Conservation (phyloP, 2,797 vertebrate species). For the Macroramphosus scolopax region DNA sequence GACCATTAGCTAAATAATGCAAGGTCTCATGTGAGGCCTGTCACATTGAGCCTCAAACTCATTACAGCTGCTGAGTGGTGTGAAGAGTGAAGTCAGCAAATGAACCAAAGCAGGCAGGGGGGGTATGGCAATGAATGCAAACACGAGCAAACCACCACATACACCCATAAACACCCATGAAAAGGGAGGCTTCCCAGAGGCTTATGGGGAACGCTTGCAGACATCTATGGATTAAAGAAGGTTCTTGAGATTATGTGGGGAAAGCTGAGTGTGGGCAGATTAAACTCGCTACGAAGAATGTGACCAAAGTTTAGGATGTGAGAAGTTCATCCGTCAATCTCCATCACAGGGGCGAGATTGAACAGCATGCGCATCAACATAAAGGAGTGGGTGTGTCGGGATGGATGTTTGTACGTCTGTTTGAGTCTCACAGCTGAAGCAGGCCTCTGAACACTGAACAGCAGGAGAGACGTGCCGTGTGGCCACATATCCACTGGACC, state of each 20-base stretch:
- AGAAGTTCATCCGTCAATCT: slow-evolving; percentile 40
- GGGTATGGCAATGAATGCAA: slow-evolving; percentile 7
- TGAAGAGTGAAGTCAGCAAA: slow-evolving; percentile 39
- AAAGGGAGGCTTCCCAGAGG: slow-evolving; percentile 11
- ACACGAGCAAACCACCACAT: slow-evolving; percentile 16
- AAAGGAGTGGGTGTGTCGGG: neutral
- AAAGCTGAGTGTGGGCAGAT: slow-evolving; percentile 38
- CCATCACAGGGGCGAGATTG: slow-evolving; percentile 7
- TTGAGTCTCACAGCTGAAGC: neutral
- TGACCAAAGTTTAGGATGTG: slow-evolving; percentile 34
- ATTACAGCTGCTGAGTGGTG: slow-evolving; percentile 30
- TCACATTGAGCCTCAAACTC: slow-evolving; percentile 31
- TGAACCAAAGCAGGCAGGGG: neutral
- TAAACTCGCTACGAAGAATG: slow-evolving; percentile 42
- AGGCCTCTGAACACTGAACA: slow-evolving; percentile 17
- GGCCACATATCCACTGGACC: slow-evolving; percentile 22
- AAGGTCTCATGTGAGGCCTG: slow-evolving; percentile 34
- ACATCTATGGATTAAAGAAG: slow-evolving; percentile 49
- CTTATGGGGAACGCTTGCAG: slow-evolving; percentile 31
- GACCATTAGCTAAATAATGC: slow-evolving; percentile 70
- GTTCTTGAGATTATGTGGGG: slow-evolving; percentile 43
- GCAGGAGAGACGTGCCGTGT: slow-evolving; percentile 12
- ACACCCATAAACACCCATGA: slow-evolving; percentile 16
- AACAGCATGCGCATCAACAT: slow-evolving; percentile 12
- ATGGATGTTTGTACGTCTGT: slow-evolving; percentile 2